Evolutionary conservation across 2,888 invertebrate genomes (phyloP).

Genomic region (Rhogogaster chlorosoma): DNA sequence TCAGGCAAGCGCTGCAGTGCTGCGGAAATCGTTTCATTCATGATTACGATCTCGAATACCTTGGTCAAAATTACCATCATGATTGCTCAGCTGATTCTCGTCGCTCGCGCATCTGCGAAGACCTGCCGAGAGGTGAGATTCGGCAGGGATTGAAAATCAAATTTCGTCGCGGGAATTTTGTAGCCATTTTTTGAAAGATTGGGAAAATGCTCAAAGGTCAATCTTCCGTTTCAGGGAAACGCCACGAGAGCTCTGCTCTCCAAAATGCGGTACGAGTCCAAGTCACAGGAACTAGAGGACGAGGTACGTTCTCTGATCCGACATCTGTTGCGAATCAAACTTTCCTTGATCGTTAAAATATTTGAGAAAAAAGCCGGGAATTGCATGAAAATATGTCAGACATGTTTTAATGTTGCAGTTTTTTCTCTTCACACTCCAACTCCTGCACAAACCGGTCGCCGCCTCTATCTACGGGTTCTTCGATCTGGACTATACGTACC

Average conservation of each 20-base stretch:
- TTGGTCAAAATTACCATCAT: not conserved
- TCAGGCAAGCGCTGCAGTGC: not conserved
- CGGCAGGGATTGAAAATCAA: not conserved
- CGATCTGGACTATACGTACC: not conserved
- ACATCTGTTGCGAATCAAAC: not conserved
- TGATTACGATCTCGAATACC: no score
- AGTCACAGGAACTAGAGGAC: not conserved
- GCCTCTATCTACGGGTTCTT: not conserved
- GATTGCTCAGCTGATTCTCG: not conserved
- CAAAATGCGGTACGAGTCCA: not conserved
- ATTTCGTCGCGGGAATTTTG: no score
- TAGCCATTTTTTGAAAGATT: no score
- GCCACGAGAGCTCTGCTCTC: not conserved
- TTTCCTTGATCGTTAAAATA: not conserved
- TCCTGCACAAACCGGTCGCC: not conserved
- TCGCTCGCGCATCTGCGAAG: not conserved
- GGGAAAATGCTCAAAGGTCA: no score
- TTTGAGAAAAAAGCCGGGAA: no score
- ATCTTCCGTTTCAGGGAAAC: not conserved
- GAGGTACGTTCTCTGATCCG: not conserved
- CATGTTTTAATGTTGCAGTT: no score
- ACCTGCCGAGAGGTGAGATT: constrained; percentile 3
- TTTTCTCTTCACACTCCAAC: not conserved
- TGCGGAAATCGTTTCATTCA: no score
- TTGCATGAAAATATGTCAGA: no score